Evolutionary conservation across 2,113 vertebrate genomes (phyloP).

Genomic region (Thalassoma bifasciatum): DNA sequence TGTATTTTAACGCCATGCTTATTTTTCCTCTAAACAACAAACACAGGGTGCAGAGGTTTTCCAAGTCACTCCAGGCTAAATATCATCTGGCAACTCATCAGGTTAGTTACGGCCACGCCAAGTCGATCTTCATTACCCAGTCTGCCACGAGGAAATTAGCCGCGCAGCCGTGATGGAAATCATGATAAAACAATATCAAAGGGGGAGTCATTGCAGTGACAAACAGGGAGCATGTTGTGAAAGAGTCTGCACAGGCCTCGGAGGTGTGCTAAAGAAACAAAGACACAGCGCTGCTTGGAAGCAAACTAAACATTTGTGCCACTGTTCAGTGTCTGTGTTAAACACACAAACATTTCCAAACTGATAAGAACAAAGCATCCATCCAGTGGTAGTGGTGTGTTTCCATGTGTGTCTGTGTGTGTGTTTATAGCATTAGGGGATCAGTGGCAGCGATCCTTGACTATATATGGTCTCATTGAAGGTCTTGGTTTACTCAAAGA

Average conservation of each 20-base stretch:
- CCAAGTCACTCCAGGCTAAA: constrained; percentile 24
- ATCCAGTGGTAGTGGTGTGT: constrained; percentile 2
- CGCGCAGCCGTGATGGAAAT: constrained; percentile 48
- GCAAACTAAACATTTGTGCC: constrained; percentile 55
- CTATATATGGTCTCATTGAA: constrained; percentile 72
- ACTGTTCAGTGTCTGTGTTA: constrained; percentile 34
- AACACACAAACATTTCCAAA: constrained; percentile 38
- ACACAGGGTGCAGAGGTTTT: constrained; percentile 1
- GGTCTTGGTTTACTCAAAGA: constrained; percentile 48
- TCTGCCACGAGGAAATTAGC: constrained; percentile 63
- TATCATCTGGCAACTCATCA: constrained; percentile 58
- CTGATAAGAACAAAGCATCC: constrained; percentile 46
- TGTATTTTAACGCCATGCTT: not conserved
- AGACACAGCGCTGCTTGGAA: constrained; percentile 10
- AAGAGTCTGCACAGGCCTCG: not conserved
- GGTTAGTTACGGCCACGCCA: constrained; percentile 54
- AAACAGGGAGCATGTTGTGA: constrained; percentile 12
- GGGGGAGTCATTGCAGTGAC: constrained; percentile 27
- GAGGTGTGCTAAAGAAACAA: constrained; percentile 2
- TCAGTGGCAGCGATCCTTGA: constrained; percentile 51
- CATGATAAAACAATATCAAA: constrained; percentile 45
- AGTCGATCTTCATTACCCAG: constrained; percentile 70
- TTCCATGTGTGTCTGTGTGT: constrained; percentile 20
- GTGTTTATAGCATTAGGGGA: constrained; percentile 19
- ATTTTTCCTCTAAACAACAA: constrained; percentile 12